Evolutionary conservation across 2,113 vertebrate species (phyloP).

Genomic region (Tyto alba): DNA sequence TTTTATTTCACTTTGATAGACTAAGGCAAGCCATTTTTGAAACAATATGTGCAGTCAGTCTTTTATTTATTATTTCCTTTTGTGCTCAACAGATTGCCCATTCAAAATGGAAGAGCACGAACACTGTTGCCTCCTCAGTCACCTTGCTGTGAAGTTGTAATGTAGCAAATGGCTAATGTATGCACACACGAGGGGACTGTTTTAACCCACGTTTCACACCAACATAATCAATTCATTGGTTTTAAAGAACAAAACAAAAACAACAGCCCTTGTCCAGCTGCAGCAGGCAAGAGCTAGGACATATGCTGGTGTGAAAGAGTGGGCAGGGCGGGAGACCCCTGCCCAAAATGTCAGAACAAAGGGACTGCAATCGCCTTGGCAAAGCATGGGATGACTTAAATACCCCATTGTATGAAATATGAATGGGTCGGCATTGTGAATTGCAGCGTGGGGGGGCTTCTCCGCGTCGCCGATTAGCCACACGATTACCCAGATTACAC

Average conservation of each 20-base stretch:
- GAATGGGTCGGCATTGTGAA: slow-evolving; percentile 89
- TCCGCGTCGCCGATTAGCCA: slow-evolving; percentile 87
- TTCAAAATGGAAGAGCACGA: not conserved
- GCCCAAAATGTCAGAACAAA: slow-evolving; percentile 83
- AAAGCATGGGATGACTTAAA: slow-evolving; percentile 91
- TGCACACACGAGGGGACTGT: not conserved
- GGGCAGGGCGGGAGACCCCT: slow-evolving; percentile 36
- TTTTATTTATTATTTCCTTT: slow-evolving; percentile 68
- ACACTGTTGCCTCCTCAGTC: not conserved
- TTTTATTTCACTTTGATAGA: not conserved
- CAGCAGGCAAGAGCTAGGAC: slow-evolving; percentile 78
- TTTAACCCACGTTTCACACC: slow-evolving; percentile 62
- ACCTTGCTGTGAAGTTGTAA: slow-evolving; percentile 57
- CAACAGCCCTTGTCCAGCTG: slow-evolving; percentile 82
- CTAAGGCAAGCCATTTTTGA: not conserved
- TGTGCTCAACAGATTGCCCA: slow-evolving; percentile 60
- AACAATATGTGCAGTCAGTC: not conserved
- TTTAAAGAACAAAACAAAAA: slow-evolving; percentile 34
- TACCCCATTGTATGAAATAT: slow-evolving; percentile 92
- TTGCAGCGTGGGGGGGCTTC: slow-evolving; percentile 76
- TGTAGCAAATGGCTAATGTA: slow-evolving; percentile 66
- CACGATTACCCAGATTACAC: slow-evolving; percentile 98
- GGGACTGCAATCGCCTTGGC: slow-evolving; percentile 78
- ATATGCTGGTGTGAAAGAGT: slow-evolving; percentile 84
- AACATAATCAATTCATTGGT: slow-evolving; percentile 58